These are phyloP conservation scores for Alfaro cultratus DNA, from an alignment of 2,797 vertebrate species.

Conservation along the genomic window DNA sequence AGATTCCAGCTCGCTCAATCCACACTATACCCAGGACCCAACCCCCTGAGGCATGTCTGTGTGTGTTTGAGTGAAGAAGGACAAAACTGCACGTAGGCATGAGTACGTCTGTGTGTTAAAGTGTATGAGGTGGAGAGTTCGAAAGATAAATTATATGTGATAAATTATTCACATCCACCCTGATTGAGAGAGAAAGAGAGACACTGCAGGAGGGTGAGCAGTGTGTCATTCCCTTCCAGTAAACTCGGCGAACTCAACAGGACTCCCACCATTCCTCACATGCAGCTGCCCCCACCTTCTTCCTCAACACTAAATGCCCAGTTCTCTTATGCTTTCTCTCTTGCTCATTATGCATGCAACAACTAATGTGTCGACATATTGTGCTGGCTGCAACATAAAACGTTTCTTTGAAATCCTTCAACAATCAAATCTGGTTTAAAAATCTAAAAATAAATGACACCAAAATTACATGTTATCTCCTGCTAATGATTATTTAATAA, in stretches of 20 bases:
- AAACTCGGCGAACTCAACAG: conserved; percentile 69
- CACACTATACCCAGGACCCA: conserved; percentile 62
- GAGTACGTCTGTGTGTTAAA: conserved; percentile 28
- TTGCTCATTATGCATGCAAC: conserved; percentile 55
- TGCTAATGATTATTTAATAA: background rate
- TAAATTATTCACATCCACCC: conserved; percentile 72
- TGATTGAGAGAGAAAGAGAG: conserved; percentile 43
- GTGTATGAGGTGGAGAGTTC: conserved; percentile 55
- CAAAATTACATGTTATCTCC: background rate
- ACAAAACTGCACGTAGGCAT: conserved; percentile 42
- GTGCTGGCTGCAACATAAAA: background rate
- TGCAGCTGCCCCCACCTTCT: conserved; percentile 30
- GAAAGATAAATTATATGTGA: conserved; percentile 74
- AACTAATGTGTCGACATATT: conserved; percentile 47
- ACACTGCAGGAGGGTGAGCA: conserved; percentile 50
- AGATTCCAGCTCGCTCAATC: conserved; percentile 74
- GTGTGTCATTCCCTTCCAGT: conserved; percentile 63
- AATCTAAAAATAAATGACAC: background rate
- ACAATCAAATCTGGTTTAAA: background rate
- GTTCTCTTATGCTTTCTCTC: conserved; percentile 66
- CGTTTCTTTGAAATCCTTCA: background rate
- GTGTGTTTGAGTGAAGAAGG: conserved; percentile 24
- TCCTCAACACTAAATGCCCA: conserved; percentile 59
- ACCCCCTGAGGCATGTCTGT: conserved; percentile 54
- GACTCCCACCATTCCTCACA: conserved; percentile 71